Evolutionary conservation across 2,797 vertebrate genomes (phyloP), one percentile per base, ranked within the genome.

Genomic region (Propithecus deckenii): DNA sequence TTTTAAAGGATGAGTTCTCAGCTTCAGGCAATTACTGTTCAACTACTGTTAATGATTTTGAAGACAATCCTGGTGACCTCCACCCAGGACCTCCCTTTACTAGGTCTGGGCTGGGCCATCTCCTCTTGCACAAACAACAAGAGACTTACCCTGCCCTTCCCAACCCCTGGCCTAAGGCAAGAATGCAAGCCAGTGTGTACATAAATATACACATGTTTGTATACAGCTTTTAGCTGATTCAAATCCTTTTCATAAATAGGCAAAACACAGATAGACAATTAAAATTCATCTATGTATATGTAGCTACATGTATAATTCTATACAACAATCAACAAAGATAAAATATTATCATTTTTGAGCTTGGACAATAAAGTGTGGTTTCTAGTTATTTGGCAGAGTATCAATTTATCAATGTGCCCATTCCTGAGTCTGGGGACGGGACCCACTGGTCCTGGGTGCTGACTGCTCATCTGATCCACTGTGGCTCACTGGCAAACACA

Each of bases 221-320:
- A 52, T 65, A 72, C 43, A 91, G 41, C 8, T 85, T 95, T 90
- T n/a, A 96, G 35, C 28, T 17, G 76, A 14, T 5, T 67, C 43
- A 76, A 69, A 65, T 89, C 80, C 2, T 94, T 95, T 92, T 90
- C 69, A 35, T 85, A 38, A 87, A 55, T 87, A 94, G 55, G 13
- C 25, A 91, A 76, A 75, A 93, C 14, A 69, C 5, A 67, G 46
- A 14, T 22, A 55, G 74, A 20, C 11, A 91, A 84, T 85, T 94
- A 75, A 93, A 94, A 80, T 79, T 91, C 57, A 72, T 69, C 30
- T 84, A 41, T 28, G 7, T 80, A 30, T 25, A 1, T 52, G 15
- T 48, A 83, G n/a, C 52, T 69, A 17, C 28, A 4, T 78, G 25
- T 50, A 15, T 61, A 41, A 76, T 80, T 96, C 80, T 65, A 17